A percentile compares a stretch with the other conserved stretches of the same genome.
Conservation (phyloP, 1,140 invertebrate genomes). For the Trichonephila inaurata region DNA sequence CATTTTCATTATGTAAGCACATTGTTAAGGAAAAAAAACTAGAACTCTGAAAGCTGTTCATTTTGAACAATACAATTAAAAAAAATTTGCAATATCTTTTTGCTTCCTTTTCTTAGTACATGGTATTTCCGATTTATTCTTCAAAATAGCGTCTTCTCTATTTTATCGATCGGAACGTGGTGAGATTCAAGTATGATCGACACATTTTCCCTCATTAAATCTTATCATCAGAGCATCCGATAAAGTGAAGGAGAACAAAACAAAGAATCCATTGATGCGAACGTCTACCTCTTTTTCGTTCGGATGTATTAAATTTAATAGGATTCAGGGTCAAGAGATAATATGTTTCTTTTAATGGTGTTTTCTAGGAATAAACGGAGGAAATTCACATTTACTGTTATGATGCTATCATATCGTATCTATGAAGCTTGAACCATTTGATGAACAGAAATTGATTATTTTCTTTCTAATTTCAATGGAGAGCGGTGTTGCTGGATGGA, state of each 20-base stretch:
- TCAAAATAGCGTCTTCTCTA: background rate
- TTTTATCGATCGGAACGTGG: background rate
- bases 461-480: background rate
- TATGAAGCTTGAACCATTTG: background rate
- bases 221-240: background rate
- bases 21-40: no score
- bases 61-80: no score
- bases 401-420: background rate
- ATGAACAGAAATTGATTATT: background rate
- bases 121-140: no score
- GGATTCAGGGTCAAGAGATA: slow-evolving; percentile 32
- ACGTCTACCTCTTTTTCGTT: slow-evolving; percentile 9
- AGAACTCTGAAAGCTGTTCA: no score
- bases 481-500: background rate
- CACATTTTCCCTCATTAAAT: slow-evolving; percentile 11
- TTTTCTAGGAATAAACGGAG: background rate
- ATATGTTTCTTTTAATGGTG: background rate
- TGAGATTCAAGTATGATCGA: background rate
- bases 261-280: slow-evolving; percentile 24
- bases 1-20: no score
- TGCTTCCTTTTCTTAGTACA: no score
- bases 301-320: slow-evolving; percentile 22
- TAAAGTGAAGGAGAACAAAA: background rate
- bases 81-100: no score
- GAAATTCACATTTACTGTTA: background rate